These are phyloP conservation scores for Hippopotamyrus pictus DNA, from an alignment of 2,797 vertebrate species.

Conservation along the genomic window DNA sequence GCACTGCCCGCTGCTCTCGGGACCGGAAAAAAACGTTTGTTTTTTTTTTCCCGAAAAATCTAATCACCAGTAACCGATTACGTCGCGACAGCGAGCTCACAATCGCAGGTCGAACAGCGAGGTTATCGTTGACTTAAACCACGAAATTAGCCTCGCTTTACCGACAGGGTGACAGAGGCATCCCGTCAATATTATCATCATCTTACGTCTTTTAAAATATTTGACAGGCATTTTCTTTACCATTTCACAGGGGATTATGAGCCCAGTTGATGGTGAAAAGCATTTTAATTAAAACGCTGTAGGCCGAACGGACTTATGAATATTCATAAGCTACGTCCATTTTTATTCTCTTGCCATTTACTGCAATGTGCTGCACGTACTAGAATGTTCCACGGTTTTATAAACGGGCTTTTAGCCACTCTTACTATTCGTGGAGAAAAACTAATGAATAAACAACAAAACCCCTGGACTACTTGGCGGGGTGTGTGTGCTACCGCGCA, in stretches of 20 bases:
- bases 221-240: not conserved
- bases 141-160: not conserved
- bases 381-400: constrained; percentile 28
- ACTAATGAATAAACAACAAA: not conserved
- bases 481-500: not conserved
- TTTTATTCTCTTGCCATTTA: constrained; percentile 19
- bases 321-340: constrained; percentile 25
- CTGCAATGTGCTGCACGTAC: constrained; percentile 17
- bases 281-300: not conserved
- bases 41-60: not conserved
- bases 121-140: not conserved
- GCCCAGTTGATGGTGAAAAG: not conserved
- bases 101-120: not conserved
- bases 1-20: not conserved
- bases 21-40: not conserved
- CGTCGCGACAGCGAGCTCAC: not conserved
- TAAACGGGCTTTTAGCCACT: not conserved
- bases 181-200: not conserved
- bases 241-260: not conserved
- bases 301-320: constrained; percentile 14
- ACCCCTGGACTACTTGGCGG: not conserved
- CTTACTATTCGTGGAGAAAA: not conserved
- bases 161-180: not conserved
- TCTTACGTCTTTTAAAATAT: not conserved
- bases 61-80: not conserved